Evolutionary conservation across 1,140 invertebrate genomes (phyloP).

Genomic region (Pectinophora gossypiella): DNA sequence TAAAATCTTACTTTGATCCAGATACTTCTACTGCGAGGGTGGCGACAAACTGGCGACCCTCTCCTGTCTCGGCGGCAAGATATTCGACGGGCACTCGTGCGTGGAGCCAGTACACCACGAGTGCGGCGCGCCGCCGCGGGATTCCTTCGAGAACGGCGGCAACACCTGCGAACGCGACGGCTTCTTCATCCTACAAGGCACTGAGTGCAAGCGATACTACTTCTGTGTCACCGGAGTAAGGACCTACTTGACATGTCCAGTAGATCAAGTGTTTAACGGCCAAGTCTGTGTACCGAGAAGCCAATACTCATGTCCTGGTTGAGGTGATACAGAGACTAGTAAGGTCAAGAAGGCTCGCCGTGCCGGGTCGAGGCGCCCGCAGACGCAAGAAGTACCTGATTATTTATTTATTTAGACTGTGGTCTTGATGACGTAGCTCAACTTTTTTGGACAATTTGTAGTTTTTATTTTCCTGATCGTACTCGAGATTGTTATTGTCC

Average conservation of each 20-base stretch:
- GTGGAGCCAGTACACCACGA: constrained; percentile 48
- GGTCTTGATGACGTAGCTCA: no score
- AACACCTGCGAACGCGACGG: constrained; percentile 68
- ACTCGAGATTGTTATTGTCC: no score
- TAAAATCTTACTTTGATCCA: constrained; percentile 21
- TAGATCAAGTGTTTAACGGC: constrained; percentile 69
- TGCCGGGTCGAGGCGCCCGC: neutral
- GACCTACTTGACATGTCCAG: constrained; percentile 55
- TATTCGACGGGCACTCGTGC: constrained; percentile 76
- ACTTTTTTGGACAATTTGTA: no score
- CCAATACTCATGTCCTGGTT: constrained; percentile 71
- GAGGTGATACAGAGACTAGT: neutral
- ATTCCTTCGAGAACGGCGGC: constrained; percentile 37
- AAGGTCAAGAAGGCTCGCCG: neutral
- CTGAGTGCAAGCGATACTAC: constrained; percentile 75
- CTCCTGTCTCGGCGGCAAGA: constrained; percentile 73
- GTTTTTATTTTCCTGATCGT: no score
- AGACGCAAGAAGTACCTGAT: constrained; percentile 40
- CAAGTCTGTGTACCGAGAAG: constrained; percentile 70
- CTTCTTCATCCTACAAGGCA: constrained; percentile 70
- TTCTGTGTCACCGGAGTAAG: constrained; percentile 71
- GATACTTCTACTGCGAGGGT: constrained; percentile 75
- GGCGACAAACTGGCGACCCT: constrained; percentile 74
- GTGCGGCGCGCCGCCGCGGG: constrained; percentile 47
- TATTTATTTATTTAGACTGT: no score